Evolutionary conservation across 1,140 invertebrate genomes (phyloP), one percentile per base, ranked within the genome.

Genomic region (Drosophila nigromelanica): DNA sequence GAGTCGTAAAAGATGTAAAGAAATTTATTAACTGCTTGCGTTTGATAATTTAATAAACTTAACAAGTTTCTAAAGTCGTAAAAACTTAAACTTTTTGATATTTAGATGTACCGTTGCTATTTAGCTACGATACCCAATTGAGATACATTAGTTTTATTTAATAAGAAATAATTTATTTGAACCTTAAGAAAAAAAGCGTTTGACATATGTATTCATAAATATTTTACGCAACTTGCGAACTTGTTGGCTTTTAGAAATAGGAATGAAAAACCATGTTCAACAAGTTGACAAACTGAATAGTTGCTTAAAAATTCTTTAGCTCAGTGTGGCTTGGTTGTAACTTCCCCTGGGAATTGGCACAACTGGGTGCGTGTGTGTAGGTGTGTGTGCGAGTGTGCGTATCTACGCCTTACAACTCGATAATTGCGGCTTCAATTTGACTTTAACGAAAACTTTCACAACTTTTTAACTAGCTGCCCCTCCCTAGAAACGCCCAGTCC

Each of bases 381-480:
- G 18, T 27, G 58, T 11, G 12, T 11, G 45, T 21, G 39, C 30
- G 39, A 30, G 55, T 42, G 40, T 39, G 27, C 11, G 70, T 54
- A 58, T 60, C 58, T 52, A 64, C 69, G 82, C 40, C 75, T 89
- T 78, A 89, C 82, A 87, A 78, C 83, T 89, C 83, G 83, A 87
- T 87, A 83, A 87, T 89, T 82, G 82, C 79, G 82, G 78, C 83
- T 89, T 87, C 79, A 87, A 89, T 74, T 82, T 82, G 83, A 78
- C 79, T 89, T 89, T 83, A 79, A 79, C 69, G 18, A 43, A 87
- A 87, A 78, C 72, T 87, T 87, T 68, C 70, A 70, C 60, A 87
- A 87, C 82, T 87, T 87, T 86, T 82, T 87, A 89, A 87, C 79
- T 89, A 89, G 83, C 82, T 60, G 15, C 39, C 33, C 24, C 24